Evolutionary conservation across 2,113 vertebrate genomes (phyloP), one percentile per base, ranked within the genome.

Genomic region (Phocoena phocoena): DNA sequence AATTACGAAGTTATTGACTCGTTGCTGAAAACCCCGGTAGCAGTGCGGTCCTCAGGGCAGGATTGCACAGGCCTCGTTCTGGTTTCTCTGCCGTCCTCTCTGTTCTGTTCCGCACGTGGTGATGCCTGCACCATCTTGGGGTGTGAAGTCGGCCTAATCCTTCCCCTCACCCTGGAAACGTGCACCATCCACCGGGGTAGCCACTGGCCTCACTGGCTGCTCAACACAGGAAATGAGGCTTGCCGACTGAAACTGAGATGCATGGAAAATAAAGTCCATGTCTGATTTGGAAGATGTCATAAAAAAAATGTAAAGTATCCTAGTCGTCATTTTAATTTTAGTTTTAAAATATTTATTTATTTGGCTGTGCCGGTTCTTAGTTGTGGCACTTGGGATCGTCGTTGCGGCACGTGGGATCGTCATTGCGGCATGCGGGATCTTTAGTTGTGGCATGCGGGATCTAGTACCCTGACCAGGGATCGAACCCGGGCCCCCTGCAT

Each of bases 121-220:
- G 9, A 5, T 3, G 1, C 18, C 26, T 3, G 47, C 7, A 2
- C 18, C 12, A 33, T 21, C 47, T 9, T 0, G 11, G 23, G 60
- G 6, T 8, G 0, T 3, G 14, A 71, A n/a, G 23, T 28, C 63
- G 28, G 58, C 70, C 92, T 63, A 8, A 0, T 5, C 68, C 31
- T 33, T 8, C 17, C 26, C 23, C 6, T 3, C 20, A 20, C 41
- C 58, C 21, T 15, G 9, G 2, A 14, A 44, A 8, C 36, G 14
- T 1, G 14, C 7, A 4, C 10, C 1, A 1, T 5, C 28, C 71
- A 4, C 4, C 2, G 1, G 11, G 5, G n/a, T 1, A 1, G 11
- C 18, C 80, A 6, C 3, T 8, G 62, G 17, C 55, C 25, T 14
- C 20, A 0, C 2, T 3, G 33, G 25, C 15, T 14, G 28, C 26